Conservation (phyloP, 2,888 invertebrate genomes). For the Harpagoxenus sublaevis region DNA sequence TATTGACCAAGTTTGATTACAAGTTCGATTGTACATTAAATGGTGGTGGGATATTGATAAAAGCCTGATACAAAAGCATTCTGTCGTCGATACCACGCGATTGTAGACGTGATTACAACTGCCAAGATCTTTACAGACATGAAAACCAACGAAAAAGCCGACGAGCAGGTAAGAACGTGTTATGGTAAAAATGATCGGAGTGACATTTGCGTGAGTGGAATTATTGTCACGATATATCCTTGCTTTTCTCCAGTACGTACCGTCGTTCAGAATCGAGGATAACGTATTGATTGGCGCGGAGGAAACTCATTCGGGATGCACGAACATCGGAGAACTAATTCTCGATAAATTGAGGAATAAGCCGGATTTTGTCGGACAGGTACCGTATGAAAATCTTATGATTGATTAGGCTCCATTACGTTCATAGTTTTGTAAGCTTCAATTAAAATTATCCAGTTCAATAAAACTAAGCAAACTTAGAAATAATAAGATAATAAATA, state of each 20-base stretch:
- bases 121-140: not conserved
- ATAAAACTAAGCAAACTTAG: not conserved
- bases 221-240: slow-evolving; percentile 9
- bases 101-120: not conserved
- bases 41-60: slow-evolving; percentile 27
- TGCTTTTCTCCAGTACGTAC: slow-evolving; percentile 4
- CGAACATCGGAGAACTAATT: slow-evolving; percentile 50
- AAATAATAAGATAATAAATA: not conserved
- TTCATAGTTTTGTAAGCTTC: slow-evolving; percentile 5
- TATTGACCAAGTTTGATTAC: no score
- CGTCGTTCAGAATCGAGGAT: slow-evolving; percentile 49
- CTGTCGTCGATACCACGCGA: not conserved
- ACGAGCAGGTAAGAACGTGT: not conserved
- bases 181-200: not conserved
- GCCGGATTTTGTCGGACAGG: slow-evolving; percentile 54
- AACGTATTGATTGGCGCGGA: slow-evolving; percentile 56
- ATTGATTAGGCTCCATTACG: slow-evolving; percentile 3
- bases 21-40: no score
- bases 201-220: not conserved
- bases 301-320: not conserved
- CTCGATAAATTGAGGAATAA: slow-evolving; percentile 50
- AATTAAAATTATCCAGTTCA: not conserved
- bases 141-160: not conserved
- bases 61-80: not conserved
- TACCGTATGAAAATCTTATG: slow-evolving; percentile 52